Conservation (phyloP, 2,113 vertebrate species). For the Excalfactoria chinensis region DNA sequence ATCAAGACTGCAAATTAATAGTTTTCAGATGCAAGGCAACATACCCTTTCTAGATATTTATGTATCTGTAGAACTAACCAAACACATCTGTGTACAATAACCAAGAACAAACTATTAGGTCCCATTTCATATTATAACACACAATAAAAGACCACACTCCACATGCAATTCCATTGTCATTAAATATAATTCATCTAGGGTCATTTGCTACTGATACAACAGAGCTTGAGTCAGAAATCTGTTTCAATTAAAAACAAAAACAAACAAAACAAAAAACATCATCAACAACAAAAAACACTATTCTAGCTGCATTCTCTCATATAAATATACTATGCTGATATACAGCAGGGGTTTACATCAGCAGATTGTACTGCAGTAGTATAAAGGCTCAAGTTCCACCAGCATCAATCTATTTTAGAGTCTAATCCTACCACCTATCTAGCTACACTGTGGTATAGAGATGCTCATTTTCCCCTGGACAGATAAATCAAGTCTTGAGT, state of each 20-base stretch:
- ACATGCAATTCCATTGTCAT: background rate
- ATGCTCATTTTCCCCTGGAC: background rate
- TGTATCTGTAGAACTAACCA: background rate
- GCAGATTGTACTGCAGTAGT: background rate
- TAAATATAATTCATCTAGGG: background rate
- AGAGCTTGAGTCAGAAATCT: background rate
- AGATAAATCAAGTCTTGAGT: background rate
- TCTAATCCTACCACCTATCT: background rate
- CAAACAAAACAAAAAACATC: background rate
- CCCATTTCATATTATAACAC: background rate
- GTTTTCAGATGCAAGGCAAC: background rate
- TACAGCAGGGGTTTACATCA: conserved; percentile 4
- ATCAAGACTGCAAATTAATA: background rate
- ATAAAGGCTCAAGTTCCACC: background rate
- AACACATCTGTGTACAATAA: background rate
- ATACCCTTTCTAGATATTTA: background rate
- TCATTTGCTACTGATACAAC: background rate
- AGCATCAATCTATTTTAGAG: background rate
- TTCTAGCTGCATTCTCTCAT: background rate
- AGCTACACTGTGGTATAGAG: background rate
- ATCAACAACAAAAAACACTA: too few relatives aligned
- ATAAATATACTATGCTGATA: background rate
- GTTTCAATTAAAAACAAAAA: background rate
- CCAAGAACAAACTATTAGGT: background rate
- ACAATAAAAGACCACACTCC: background rate